Evolutionary conservation across 35 echinoderm and acorn worm species (phyloP), one percentile per base, ranked within the genome.

Genomic region (Strongylocentrotus purpuratus): DNA sequence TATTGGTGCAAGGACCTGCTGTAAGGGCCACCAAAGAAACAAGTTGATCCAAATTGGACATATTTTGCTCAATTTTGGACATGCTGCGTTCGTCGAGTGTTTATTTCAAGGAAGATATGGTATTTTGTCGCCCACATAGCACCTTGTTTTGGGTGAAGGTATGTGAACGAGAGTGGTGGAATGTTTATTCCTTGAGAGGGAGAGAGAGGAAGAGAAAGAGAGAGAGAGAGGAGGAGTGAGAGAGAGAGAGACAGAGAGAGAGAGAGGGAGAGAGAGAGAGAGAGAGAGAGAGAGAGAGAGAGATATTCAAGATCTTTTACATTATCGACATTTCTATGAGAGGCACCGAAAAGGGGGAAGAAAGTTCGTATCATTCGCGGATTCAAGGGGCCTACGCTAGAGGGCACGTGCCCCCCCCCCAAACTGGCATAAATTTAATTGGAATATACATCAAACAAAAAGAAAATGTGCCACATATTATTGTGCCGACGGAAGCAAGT

Each of bases 41-140:
- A 89, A 86, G 85, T 86, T 86, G 12, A 31, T 33, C 85, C 85
- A 31, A 86, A 45, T 89, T 89, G 32, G 45, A 89, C 87, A 89
- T 89, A 89, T 89, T 89, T 89, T 89, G 87, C 87, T 89, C 87
- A 89, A 89, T 89, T 89, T 89, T 89, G 87, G 87, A 89, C 87
- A 89, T 89, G 87, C 87, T 89, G 87, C 33, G 87, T 46, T 33
- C 9, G 87, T 9, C 10, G 87, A 41, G 87, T 89, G 87, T 89
- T 89, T 89, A 89, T 89, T 89, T 89, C 87, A 89, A 45, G 32
- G 15, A 15, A 89, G 87, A 89, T 89, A 89, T 89, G 32, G 32
- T 46, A 89, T 89, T 45, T 89, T 41, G 87, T 45, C 87, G 87
- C 87, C 87, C 87, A 89, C 87, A 33, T 89, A 28, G 22, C 18